A percentile compares a stretch with the other conserved stretches of the same genome.
phyloP scores from a whole-genome alignment of 2,888 invertebrate species.

The Timema podura region DNA sequence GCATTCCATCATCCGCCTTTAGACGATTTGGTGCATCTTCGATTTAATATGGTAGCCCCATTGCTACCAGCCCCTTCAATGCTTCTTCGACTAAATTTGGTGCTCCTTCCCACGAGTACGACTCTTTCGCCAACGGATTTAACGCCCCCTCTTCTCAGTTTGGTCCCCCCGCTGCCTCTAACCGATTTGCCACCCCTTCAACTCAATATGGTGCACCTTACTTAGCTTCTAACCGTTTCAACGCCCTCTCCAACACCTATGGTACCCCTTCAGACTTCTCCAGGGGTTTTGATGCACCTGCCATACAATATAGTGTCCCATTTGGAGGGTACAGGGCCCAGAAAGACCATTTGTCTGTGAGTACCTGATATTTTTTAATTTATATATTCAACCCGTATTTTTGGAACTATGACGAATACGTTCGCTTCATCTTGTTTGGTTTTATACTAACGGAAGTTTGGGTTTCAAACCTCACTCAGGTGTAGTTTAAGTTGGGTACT shows the following conservation, averaged over 20 bases:
- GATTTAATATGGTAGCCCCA: neutral
- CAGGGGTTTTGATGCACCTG: too few relatives aligned
- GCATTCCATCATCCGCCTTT: slow-evolving; percentile 16
- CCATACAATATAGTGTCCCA: neutral
- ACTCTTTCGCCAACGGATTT: slow-evolving; percentile 8
- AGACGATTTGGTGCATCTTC: neutral
- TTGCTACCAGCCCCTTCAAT: slow-evolving; percentile 5
- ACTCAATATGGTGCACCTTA: neutral
- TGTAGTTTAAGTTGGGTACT: too few relatives aligned
- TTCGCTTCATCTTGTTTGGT: too few relatives aligned
- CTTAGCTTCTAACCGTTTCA: slow-evolving; percentile 12
- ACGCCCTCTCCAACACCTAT: slow-evolving; percentile 14
- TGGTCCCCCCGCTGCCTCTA: slow-evolving; percentile 38
- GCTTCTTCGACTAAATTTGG: slow-evolving; percentile 18
- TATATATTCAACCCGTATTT: too few relatives aligned
- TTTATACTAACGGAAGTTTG: too few relatives aligned
- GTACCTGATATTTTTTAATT: slow-evolving; percentile 1
- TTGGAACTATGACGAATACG: too few relatives aligned
- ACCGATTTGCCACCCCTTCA: slow-evolving; percentile 15
- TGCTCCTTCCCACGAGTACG: slow-evolving; percentile 18
- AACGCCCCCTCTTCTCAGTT: slow-evolving; percentile 39
- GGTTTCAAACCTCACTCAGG: too few relatives aligned
- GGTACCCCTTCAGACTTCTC: too few relatives aligned
- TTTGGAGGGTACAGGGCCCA: slow-evolving; percentile 11
- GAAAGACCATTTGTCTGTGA: slow-evolving; percentile 23